phyloP scores from a whole-genome alignment of 2,797 vertebrate genomes.

The Hyperoplus immaculatus region DNA sequence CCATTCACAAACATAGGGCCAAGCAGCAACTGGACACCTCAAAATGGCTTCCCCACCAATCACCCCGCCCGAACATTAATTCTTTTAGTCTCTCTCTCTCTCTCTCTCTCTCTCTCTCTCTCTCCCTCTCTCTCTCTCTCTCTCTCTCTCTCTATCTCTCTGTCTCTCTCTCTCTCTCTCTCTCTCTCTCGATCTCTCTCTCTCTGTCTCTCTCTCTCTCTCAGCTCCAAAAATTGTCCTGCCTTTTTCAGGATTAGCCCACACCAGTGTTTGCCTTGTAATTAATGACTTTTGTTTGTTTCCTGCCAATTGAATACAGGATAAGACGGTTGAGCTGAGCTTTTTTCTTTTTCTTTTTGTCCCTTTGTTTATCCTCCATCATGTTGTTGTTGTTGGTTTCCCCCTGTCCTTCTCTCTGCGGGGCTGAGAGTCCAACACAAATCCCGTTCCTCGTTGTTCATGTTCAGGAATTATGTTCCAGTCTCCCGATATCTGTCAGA shows the following conservation, averaged over 20 bases:
- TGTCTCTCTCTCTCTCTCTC: too few relatives aligned
- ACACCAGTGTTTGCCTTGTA: constrained; percentile 57
- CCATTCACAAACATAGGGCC: constrained; percentile 48
- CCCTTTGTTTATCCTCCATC: constrained; percentile 58
- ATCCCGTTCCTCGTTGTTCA: constrained; percentile 76
- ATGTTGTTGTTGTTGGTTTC: constrained; percentile 56
- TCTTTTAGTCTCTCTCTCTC: constrained; percentile 36
- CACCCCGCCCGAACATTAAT: constrained; percentile 45
- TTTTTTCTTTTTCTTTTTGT: constrained; percentile 62
- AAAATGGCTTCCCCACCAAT: constrained; percentile 59
- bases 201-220: constrained; percentile 3
- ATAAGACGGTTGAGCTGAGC: constrained; percentile 51
- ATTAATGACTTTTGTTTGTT: constrained; percentile 68
- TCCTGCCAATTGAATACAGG: constrained; percentile 49
- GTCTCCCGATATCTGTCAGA: constrained; percentile 71
- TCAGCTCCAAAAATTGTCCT: constrained; percentile 40
- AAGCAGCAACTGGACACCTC: constrained; percentile 39
- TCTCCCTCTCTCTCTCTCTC: too few relatives aligned
- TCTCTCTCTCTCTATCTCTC: too few relatives aligned
- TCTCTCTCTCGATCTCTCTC: too few relatives aligned
- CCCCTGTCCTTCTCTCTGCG: constrained; percentile 53
- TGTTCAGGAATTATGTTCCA: constrained; percentile 79
- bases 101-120: too few relatives aligned
- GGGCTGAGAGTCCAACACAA: constrained; percentile 68
- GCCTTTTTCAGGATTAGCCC: constrained; percentile 62